phyloP scores from a whole-genome alignment of 2,113 vertebrate genomes.

The Dicrurus megarhynchus region DNA sequence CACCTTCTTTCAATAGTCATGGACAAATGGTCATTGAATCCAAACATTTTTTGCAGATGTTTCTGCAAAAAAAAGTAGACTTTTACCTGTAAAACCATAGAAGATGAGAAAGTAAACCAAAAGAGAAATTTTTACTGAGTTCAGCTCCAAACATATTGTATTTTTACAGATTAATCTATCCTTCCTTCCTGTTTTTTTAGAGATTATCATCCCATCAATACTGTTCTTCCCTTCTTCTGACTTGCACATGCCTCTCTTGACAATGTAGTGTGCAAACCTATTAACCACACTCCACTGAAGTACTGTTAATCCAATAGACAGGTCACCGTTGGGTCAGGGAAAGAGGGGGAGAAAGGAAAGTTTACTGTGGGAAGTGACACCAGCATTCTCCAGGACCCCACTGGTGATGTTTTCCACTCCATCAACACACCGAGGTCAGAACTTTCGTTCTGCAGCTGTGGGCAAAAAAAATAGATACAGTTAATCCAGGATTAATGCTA shows the following conservation, averaged over 20 bases:
- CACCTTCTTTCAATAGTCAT: background rate
- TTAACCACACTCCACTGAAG: background rate
- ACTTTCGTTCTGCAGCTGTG: background rate
- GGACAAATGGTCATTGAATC: background rate
- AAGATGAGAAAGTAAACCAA: background rate
- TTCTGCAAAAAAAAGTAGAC: background rate
- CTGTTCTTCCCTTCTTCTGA: background rate
- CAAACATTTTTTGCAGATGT: background rate
- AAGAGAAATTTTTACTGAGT: background rate
- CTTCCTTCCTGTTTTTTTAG: background rate
- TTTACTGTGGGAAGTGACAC: background rate
- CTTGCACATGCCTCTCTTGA: background rate
- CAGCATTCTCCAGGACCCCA: background rate
- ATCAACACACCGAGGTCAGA: background rate
- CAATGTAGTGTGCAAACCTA: background rate
- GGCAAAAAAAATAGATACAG: background rate
- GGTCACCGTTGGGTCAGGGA: background rate
- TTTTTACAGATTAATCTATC: background rate
- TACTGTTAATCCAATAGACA: background rate
- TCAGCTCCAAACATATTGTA: background rate
- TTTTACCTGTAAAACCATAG: background rate
- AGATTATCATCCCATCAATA: background rate
- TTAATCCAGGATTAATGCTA: background rate
- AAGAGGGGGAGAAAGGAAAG: background rate
- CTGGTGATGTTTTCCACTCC: background rate